Evolutionary conservation across 2,888 invertebrate species (phyloP).

Genomic region (Catocala sponsa): DNA sequence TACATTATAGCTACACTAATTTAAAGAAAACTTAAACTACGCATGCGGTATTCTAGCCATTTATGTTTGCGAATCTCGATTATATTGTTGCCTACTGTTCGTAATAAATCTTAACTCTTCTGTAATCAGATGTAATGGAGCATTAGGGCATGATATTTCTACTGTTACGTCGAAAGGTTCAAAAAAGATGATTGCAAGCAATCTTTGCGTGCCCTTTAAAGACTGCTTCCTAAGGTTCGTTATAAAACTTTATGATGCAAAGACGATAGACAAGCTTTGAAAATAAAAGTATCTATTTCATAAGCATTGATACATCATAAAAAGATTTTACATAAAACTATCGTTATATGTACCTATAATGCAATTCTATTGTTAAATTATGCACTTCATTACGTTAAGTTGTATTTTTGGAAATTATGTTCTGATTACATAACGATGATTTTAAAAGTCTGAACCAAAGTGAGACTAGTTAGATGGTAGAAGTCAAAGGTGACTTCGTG

Average conservation of each 20-base stretch:
- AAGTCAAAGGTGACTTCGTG: conserved; percentile 73
- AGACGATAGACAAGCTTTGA: background rate
- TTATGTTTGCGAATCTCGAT: no score
- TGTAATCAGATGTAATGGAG: conserved; percentile 46
- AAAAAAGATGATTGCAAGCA: conserved; percentile 34
- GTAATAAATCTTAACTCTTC: conserved; percentile 35
- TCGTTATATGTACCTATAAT: background rate
- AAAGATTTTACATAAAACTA: background rate
- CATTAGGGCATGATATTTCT: conserved; percentile 29
- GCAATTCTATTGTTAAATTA: background rate
- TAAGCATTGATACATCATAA: no score
- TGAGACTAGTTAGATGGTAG: conserved; percentile 48
- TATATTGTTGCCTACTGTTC: conserved; percentile 31
- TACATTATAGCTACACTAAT: no score
- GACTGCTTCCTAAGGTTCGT: background rate
- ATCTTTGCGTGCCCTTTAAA: conserved; percentile 28
- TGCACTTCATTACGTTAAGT: conserved; percentile 1
- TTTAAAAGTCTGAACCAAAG: conserved; percentile 42
- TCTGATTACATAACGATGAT: conserved; percentile 50
- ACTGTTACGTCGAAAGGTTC: conserved; percentile 36
- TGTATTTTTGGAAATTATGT: conserved; percentile 13
- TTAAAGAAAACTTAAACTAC: no score
- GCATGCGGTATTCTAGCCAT: no score
- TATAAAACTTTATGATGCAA: background rate
- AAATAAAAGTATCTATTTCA: no score